A percentile compares a stretch with the other conserved stretches of the same genome.
phyloP scores from a whole-genome alignment of 2,888 invertebrate species.

The Caenorhabditis japonica region DNA sequence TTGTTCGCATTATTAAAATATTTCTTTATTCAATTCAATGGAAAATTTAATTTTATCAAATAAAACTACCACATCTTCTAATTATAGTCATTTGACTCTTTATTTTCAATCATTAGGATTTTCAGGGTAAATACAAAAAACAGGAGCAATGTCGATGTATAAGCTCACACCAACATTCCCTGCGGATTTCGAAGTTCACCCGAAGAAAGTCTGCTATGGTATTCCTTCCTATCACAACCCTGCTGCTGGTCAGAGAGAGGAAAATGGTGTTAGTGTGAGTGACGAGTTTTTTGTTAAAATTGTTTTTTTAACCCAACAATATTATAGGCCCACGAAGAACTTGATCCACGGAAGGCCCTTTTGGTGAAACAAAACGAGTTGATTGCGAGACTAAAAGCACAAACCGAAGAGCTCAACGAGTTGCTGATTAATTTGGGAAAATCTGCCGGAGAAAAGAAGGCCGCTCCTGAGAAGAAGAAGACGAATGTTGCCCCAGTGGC shows the following conservation, averaged over 20 bases:
- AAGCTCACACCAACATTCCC: slow-evolving; percentile 33
- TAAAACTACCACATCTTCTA: too few relatives aligned
- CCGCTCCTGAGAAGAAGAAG: neutral
- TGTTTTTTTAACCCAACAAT: neutral
- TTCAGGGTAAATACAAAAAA: slow-evolving; percentile 34
- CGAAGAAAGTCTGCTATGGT: slow-evolving; percentile 29
- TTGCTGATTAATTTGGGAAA: slow-evolving; percentile 13
- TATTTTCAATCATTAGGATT: too few relatives aligned
- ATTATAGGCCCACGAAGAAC: neutral
- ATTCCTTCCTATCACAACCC: slow-evolving; percentile 35
- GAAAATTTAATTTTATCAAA: too few relatives aligned
- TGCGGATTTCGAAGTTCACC: slow-evolving; percentile 27
- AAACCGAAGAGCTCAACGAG: slow-evolving; percentile 31
- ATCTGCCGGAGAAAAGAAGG: neutral
- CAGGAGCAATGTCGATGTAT: slow-evolving; percentile 44
- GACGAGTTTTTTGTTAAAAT: neutral
- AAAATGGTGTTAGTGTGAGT: too few relatives aligned
- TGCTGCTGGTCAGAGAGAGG: too few relatives aligned
- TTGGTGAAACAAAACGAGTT: slow-evolving; percentile 34
- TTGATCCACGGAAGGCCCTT: slow-evolving; percentile 40
- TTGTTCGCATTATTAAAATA: neutral
- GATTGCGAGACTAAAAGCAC: slow-evolving; percentile 42
- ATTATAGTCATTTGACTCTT: too few relatives aligned
- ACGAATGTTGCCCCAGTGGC: neutral
- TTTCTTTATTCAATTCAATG: too few relatives aligned